phyloP scores from a whole-genome alignment of 2,113 vertebrate species.

The Osmerus eperlanus region DNA sequence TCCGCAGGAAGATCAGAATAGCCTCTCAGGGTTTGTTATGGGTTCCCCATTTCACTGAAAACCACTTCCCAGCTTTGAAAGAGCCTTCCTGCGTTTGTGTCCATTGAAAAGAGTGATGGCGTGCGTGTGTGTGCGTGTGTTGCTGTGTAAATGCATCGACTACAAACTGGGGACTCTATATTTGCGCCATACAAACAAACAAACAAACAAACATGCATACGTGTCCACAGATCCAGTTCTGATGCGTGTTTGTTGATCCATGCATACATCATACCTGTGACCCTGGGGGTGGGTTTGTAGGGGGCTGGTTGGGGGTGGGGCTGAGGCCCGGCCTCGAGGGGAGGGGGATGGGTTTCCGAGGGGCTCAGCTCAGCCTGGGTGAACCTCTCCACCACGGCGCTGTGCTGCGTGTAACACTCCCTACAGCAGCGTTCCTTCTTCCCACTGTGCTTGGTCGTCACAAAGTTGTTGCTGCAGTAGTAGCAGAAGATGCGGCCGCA shows the following conservation, averaged over 20 bases:
- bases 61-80: background rate
- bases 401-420: slow-evolving; percentile 82
- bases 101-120: background rate
- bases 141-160: background rate
- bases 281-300: slow-evolving; percentile 59
- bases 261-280: slow-evolving; percentile 67
- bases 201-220: background rate
- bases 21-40: slow-evolving; percentile 28
- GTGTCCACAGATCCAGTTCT: background rate
- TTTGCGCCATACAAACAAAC: too few species aligned
- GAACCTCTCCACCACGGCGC: slow-evolving; percentile 71
- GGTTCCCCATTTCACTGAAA: background rate
- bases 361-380: slow-evolving; percentile 61
- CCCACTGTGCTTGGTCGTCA: slow-evolving; percentile 75
- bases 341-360: slow-evolving; percentile 42
- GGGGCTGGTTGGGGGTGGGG: slow-evolving; percentile 54
- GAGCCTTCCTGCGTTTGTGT: background rate
- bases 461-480: slow-evolving; percentile 93
- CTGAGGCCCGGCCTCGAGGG: slow-evolving; percentile 32
- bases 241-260: background rate
- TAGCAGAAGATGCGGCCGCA: slow-evolving; percentile 93
- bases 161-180: too few species aligned
- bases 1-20: slow-evolving; percentile 10
- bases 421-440: slow-evolving; percentile 92
- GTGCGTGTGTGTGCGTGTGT: background rate